Conservation (phyloP, 2,113 vertebrate genomes). For the Tachysurus fulvidraco region DNA sequence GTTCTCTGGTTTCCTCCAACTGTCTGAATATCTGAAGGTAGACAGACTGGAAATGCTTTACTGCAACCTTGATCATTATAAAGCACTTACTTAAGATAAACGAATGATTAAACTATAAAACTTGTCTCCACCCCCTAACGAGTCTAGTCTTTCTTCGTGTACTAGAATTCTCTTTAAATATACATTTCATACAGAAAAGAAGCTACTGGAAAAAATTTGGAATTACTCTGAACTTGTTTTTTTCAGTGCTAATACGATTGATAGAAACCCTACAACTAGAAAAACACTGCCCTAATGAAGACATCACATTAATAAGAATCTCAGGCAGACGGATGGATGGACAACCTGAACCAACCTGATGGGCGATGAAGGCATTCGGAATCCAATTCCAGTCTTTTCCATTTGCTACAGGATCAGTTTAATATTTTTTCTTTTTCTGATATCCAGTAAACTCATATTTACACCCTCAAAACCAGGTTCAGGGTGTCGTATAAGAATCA, state of each 20-base stretch:
- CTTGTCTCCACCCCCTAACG: background rate
- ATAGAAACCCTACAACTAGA: background rate
- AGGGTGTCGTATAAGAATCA: background rate
- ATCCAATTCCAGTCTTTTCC: background rate
- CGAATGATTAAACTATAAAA: background rate
- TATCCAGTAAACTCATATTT: background rate
- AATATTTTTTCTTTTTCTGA: background rate
- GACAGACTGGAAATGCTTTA: background rate
- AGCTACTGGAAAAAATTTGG: background rate
- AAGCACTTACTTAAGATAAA: background rate
- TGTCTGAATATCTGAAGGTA: background rate
- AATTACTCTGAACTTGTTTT: background rate
- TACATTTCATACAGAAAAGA: background rate
- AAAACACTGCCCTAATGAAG: background rate
- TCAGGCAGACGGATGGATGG: background rate
- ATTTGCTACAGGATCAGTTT: background rate
- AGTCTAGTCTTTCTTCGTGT: background rate
- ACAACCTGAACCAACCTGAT: background rate
- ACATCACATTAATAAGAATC: background rate
- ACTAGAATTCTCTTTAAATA: background rate
- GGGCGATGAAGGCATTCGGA: background rate
- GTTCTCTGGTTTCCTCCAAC: background rate
- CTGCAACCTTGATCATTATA: background rate
- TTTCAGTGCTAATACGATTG: background rate
- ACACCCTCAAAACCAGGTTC: background rate